These are phyloP conservation scores for Nesometra sesokonis DNA, from an alignment of 35 echinoderm and acorn worm species.

Conservation along the genomic window DNA sequence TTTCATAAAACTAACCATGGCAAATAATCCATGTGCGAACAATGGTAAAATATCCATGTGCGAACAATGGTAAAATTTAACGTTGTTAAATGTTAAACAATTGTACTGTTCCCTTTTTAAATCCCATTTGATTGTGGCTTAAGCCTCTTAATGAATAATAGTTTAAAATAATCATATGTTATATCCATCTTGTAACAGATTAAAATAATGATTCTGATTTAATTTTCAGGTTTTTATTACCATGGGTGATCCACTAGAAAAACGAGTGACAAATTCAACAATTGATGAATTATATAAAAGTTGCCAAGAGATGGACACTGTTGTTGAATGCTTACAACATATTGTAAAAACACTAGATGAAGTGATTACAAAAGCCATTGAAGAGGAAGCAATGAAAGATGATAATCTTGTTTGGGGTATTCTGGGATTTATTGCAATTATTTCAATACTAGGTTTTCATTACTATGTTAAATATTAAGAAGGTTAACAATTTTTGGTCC, in stretches of 20 bases:
- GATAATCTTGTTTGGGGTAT: background rate
- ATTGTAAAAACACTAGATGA: background rate
- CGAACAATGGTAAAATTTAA: no score
- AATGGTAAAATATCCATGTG: no score
- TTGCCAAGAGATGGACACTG: background rate
- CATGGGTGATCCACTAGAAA: background rate
- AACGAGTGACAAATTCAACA: background rate
- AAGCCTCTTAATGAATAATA: no score
- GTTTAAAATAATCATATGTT: no score
- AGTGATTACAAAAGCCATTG: background rate
- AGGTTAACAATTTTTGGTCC: no score
- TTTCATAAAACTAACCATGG: no score
- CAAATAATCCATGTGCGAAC: no score
- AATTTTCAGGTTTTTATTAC: background rate
- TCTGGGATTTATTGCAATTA: background rate
- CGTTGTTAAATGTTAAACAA: no score
- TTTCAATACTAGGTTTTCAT: background rate
- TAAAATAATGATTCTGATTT: background rate
- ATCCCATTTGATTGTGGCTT: no score
- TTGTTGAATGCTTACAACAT: background rate
- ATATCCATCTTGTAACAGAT: no score
- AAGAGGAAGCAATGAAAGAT: background rate
- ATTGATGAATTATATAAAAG: background rate
- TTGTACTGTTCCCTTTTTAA: no score
- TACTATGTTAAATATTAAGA: background rate